A percentile compares a stretch with the other conserved stretches of the same genome.
Conservation (phyloP, 2,113 vertebrate species). For the Tiliqua scincoides region DNA sequence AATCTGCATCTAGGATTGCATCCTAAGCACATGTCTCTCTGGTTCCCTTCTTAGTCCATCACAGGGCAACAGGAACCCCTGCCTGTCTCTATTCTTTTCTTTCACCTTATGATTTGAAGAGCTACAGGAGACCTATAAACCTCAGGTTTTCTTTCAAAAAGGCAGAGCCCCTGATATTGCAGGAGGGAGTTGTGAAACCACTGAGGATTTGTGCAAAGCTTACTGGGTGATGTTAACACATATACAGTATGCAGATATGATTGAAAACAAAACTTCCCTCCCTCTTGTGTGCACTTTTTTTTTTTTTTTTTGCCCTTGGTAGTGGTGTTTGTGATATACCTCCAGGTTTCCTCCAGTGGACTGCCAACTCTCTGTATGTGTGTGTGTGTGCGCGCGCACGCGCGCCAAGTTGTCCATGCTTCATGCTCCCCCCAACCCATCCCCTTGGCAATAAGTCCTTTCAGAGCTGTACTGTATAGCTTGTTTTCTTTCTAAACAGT, state of each 20-base stretch:
- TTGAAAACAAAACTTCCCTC: background rate
- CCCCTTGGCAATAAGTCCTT: slow-evolving; percentile 38
- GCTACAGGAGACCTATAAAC: slow-evolving; percentile 65
- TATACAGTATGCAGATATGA: background rate
- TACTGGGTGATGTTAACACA: slow-evolving; percentile 18
- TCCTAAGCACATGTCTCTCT: background rate
- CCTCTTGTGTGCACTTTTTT: too few relatives aligned
- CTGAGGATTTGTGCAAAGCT: slow-evolving; percentile 56
- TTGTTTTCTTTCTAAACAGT: background rate
- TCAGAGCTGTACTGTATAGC: background rate
- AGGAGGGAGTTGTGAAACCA: slow-evolving; percentile 59
- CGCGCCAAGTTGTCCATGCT: background rate
- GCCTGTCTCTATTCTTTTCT: slow-evolving; percentile 58
- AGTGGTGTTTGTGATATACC: background rate
- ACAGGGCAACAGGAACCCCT: slow-evolving; percentile 52
- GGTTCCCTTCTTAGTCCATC: slow-evolving; percentile 28
- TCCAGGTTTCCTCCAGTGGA: background rate
- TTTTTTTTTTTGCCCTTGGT: background rate
- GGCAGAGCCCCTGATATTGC: slow-evolving; percentile 64
- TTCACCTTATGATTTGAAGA: slow-evolving; percentile 49
- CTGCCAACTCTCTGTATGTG: rapidly evolving
- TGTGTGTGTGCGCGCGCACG: too few relatives aligned
- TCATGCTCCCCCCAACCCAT: rapidly evolving
- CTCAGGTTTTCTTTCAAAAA: slow-evolving; percentile 56
- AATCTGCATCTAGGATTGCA: too few relatives aligned